Evolutionary conservation across 2,113 vertebrate genomes (phyloP), one percentile per base, ranked within the genome.

Genomic region (Sterrhoptilus dennistouni): DNA sequence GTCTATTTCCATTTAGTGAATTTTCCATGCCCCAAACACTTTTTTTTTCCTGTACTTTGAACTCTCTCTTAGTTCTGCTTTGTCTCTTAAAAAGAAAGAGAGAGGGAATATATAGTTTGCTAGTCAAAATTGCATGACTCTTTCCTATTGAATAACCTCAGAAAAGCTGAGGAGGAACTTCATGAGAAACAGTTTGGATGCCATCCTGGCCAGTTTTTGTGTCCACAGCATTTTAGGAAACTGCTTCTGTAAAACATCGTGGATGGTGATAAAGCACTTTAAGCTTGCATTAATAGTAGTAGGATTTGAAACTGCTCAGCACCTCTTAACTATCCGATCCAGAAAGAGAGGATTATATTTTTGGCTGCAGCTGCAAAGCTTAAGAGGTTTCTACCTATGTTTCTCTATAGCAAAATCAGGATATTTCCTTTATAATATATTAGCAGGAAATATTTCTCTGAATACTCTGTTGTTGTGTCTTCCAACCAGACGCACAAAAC

Each of bases 241-340:
- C 44, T n/a, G 8, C 24, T 92, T 12, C 45, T 88, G 35, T 83
- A 77, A 85, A 94, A 92, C 59, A 54, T 61, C 40, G 35, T 69
- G 74, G 29, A 19, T 57, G 24, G 61, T 76, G 57, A 72, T 69
- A 91, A 70, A 94, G 74, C 28, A 77, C 57, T 82, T 83, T 59
- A 82, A 80, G 38, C 42, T 87, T 72, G 33, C 59, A 87, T 94
- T 94, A 83, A 47, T 59, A 87, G 69, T 24, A 78, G 72, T 14
- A 68, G 81, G 74, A 95, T 91, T 90, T 85, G 63, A 91, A 94
- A 91, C 36, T 85, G 53, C 50, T 96, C 74, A 87, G 61, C 57
- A 85, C 21, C 49, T 79, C 74, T 82, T 85, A 91, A 29, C 22
- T 66, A 70, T 94, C 38, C 66, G 63, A 63, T 80, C 75, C 82